Conservation (phyloP, 1,140 invertebrate species). For the Muscidifurax raptorellus region DNA sequence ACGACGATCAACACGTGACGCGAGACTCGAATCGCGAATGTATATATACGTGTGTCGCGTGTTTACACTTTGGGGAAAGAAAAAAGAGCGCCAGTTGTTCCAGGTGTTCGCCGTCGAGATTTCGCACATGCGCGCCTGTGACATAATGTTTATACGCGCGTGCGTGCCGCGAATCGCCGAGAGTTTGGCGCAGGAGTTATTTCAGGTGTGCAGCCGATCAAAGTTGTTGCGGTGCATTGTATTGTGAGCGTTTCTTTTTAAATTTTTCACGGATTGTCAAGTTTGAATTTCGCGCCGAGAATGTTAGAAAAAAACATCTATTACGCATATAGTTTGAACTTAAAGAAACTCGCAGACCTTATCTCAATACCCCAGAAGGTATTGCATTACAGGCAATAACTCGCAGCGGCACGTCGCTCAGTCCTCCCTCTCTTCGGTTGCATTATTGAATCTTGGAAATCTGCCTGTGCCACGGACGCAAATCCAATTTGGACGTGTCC, state of each 20-base stretch:
- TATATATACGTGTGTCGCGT: neutral
- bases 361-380: neutral
- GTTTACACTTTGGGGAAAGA: neutral
- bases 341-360: neutral
- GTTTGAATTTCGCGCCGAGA: neutral
- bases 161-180: neutral
- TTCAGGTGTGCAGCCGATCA: too few species aligned
- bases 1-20: neutral
- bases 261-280: neutral
- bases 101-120: constrained; percentile 12
- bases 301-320: too few species aligned
- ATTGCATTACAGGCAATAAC: neutral
- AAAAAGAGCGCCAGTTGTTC: constrained; percentile 3
- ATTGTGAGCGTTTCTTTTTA: neutral
- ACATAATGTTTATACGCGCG: neutral
- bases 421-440: neutral
- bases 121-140: neutral
- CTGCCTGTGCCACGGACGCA: constrained; percentile 31
- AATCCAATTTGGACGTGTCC: constrained; percentile 49
- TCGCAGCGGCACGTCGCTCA: neutral
- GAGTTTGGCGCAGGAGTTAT: constrained; percentile 56
- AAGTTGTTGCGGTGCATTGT: constrained; percentile 10
- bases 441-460: constrained; percentile 50
- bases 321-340: neutral
- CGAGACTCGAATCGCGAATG: neutral